A percentile compares a stretch with the other conserved stretches of the same genome.
Evolutionary conservation across 2,797 vertebrate genomes (phyloP).

Genomic region (Muscicapa striata): DNA sequence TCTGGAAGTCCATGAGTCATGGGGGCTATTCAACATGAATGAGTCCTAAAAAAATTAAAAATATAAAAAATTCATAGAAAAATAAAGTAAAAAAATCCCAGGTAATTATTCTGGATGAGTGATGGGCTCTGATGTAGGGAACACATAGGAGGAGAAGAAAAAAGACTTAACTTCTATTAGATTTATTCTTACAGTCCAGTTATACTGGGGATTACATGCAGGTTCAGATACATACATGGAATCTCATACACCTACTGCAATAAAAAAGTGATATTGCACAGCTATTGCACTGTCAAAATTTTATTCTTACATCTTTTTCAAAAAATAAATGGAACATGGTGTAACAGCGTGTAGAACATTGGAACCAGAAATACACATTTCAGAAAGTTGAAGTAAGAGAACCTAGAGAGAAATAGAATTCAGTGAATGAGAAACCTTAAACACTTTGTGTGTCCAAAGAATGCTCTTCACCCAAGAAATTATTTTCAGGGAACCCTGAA

Average conservation of each 20-base stretch:
- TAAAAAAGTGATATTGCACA: neutral
- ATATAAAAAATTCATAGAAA: neutral
- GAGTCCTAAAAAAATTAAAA: neutral
- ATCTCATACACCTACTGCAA: neutral
- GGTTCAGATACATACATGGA: neutral
- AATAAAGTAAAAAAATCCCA: neutral
- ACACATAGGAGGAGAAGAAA: neutral
- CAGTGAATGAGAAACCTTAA: neutral
- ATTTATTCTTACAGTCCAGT: neutral
- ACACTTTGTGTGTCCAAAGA: neutral
- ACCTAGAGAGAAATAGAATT: neutral
- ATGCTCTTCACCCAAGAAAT: neutral
- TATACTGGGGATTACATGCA: neutral
- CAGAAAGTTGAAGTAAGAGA: neutral
- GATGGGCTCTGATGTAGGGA: neutral
- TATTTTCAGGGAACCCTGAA: neutral
- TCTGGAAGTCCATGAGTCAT: neutral
- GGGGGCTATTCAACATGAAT: neutral
- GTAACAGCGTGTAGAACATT: neutral
- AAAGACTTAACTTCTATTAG: neutral
- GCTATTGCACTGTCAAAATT: neutral
- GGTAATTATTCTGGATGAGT: neutral
- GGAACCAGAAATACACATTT: neutral
- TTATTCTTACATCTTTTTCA: neutral
- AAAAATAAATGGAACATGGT: neutral